A percentile compares a stretch with the other conserved stretches of the same genome.
phyloP scores from a whole-genome alignment of 2,888 invertebrate genomes.

The Nineta flava region DNA sequence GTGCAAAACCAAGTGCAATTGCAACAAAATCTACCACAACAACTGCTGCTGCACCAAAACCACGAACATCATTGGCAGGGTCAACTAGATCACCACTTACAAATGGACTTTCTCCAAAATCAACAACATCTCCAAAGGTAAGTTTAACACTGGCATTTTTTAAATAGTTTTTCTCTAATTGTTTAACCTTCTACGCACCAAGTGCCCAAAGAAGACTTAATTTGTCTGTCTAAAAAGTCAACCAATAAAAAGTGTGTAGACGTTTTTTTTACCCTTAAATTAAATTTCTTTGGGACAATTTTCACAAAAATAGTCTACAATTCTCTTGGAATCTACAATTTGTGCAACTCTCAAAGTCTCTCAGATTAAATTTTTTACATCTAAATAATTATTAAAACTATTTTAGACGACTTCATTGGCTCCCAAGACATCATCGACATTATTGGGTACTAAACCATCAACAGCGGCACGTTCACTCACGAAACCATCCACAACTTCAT shows the following conservation, averaged over 20 bases:
- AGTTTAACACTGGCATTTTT: not conserved
- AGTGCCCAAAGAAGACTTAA: too few relatives aligned
- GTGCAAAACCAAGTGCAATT: slow-evolving; percentile 12
- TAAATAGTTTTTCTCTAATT: not conserved
- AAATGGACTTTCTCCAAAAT: slow-evolving; percentile 1
- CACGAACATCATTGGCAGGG: slow-evolving; percentile 10
- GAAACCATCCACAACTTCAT: slow-evolving; percentile 1
- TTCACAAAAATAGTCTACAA: too few relatives aligned
- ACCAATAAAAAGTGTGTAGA: too few relatives aligned
- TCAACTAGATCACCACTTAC: not conserved
- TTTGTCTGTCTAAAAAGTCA: too few relatives aligned
- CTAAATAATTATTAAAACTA: not conserved
- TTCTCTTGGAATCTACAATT: too few relatives aligned
- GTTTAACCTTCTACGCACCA: not conserved
- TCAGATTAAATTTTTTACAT: too few relatives aligned
- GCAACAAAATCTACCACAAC: slow-evolving; percentile 13
- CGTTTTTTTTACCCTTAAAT: too few relatives aligned
- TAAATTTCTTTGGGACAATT: too few relatives aligned
- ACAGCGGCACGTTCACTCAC: slow-evolving; percentile 14
- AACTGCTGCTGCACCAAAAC: slow-evolving; percentile 13
- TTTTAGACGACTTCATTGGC: not conserved
- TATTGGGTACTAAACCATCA: slow-evolving; percentile 15
- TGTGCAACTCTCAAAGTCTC: too few relatives aligned
- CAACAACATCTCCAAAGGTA: slow-evolving; percentile 7
- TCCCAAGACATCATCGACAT: slow-evolving; percentile 9